Evolutionary conservation across 2,113 vertebrate genomes (phyloP).

Genomic region (Nerophis ophidion): DNA sequence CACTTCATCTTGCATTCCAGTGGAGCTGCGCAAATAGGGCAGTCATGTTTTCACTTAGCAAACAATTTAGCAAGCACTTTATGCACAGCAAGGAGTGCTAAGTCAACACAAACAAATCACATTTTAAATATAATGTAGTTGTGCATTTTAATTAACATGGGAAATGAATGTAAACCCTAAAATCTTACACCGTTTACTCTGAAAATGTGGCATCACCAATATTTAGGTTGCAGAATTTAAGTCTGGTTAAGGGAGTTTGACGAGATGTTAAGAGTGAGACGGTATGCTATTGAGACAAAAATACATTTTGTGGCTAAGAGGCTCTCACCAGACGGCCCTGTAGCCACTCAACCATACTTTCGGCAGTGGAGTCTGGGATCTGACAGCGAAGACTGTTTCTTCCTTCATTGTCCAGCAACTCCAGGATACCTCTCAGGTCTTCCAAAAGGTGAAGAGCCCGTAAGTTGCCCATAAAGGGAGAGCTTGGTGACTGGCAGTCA

Average conservation of each 20-base stretch:
- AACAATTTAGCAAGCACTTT: conserved; percentile 27
- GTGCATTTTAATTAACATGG: neutral
- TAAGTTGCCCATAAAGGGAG: conserved; percentile 88
- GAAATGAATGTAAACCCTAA: neutral
- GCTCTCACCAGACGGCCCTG: conserved; percentile 85
- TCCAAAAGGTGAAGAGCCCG: conserved; percentile 88
- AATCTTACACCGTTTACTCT: neutral
- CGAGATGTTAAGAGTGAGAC: neutral
- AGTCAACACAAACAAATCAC: conserved; percentile 5
- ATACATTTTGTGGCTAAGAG: neutral
- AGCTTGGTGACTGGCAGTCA: conserved; percentile 94
- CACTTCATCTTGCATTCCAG: conserved; percentile 24
- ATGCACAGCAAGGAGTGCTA: conserved; percentile 24
- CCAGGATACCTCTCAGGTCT: conserved; percentile 83
- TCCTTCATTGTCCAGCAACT: conserved; percentile 90
- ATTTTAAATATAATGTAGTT: neutral
- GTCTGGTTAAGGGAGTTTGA: neutral
- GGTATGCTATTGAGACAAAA: conserved; percentile 1
- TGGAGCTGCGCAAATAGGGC: conserved; percentile 10
- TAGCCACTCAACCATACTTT: conserved; percentile 85
- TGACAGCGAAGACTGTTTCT: conserved; percentile 88
- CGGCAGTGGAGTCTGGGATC: conserved; percentile 84
- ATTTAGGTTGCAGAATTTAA: no score
- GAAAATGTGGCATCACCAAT: neutral
- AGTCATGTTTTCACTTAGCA: conserved; percentile 26